Conservation (phyloP, 2,797 vertebrate species). For the Megaceryle alcyon region DNA sequence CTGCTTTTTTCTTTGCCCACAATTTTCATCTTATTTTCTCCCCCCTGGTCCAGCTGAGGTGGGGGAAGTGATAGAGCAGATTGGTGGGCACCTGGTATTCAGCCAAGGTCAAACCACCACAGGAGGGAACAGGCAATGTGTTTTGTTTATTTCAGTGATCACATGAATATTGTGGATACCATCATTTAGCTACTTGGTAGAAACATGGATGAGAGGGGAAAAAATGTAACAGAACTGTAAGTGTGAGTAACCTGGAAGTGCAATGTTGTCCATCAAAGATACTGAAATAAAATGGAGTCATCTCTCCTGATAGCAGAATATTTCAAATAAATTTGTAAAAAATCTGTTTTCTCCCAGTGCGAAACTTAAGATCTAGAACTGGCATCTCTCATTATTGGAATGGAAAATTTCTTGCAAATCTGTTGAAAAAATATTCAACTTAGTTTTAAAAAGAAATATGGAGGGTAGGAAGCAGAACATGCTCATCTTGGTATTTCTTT, state of each 20-base stretch:
- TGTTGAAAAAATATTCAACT: neutral
- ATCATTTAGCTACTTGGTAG: neutral
- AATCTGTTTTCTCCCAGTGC: neutral
- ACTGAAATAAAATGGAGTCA: neutral
- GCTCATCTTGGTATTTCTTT: neutral
- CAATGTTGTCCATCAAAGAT: neutral
- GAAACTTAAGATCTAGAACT: neutral
- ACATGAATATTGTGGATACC: neutral
- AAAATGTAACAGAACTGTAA: neutral
- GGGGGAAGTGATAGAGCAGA: too few species aligned
- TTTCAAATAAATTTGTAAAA: neutral
- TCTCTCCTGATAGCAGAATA: neutral
- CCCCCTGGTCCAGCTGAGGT: too few species aligned
- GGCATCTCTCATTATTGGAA: neutral
- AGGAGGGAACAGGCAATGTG: neutral
- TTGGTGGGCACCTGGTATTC: too few species aligned
- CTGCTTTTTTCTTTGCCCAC: too few species aligned
- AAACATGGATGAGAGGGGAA: neutral
- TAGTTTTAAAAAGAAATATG: neutral
- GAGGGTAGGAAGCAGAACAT: neutral
- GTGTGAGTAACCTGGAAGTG: neutral
- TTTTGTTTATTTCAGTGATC: neutral
- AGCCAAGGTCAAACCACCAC: too few species aligned
- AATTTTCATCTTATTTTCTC: too few species aligned
- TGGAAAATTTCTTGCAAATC: neutral